These are phyloP conservation scores for Aldrovandia affinis DNA, from an alignment of 2,797 vertebrate species.

Conservation along the genomic window DNA sequence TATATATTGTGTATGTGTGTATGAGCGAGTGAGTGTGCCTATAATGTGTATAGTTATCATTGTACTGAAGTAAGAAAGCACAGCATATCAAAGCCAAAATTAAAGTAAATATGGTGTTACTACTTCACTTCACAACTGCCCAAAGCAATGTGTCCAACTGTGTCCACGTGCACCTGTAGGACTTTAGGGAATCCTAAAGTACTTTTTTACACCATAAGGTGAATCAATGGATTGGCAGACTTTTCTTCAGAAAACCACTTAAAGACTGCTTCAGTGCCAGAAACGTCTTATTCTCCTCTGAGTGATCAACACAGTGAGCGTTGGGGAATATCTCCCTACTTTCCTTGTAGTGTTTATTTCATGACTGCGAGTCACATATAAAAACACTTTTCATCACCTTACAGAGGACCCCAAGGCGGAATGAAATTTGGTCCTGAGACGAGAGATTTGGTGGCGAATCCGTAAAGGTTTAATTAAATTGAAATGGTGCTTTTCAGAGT, in stretches of 20 bases:
- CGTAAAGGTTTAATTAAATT: conserved; percentile 94
- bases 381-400: conserved; percentile 63
- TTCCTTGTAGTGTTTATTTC: conserved; percentile 50
- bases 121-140: too few relatives aligned
- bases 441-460: conserved; percentile 82
- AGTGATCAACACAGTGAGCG: background rate
- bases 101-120: too few relatives aligned
- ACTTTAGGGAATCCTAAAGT: background rate
- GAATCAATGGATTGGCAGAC: background rate
- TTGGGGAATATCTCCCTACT: background rate
- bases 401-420: conserved; percentile 68
- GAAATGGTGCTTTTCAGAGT: conserved; percentile 94
- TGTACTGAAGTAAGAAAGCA: background rate
- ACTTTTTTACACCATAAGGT: background rate
- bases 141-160: background rate
- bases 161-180: background rate
- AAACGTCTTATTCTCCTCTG: background rate
- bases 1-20: background rate
- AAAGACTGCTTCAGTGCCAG: background rate
- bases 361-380: background rate
- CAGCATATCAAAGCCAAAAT: background rate
- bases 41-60: background rate
- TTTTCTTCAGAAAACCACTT: background rate
- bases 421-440: conserved; percentile 57
- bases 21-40: too few relatives aligned